Evolutionary conservation across 2,888 invertebrate genomes (phyloP).

Genomic region (Aphodius granarius): DNA sequence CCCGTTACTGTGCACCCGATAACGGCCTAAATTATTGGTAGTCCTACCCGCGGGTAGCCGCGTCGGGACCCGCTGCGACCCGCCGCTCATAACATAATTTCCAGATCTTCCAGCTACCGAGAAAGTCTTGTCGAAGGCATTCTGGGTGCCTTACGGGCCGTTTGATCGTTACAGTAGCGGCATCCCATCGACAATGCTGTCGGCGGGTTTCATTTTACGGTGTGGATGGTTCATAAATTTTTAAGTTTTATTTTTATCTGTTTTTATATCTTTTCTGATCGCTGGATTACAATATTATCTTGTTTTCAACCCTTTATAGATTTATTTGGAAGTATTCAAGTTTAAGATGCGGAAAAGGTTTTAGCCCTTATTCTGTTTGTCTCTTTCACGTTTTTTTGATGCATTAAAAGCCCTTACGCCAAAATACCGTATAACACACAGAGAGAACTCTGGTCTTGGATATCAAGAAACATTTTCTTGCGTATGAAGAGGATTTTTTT

Average conservation of each 20-base stretch:
- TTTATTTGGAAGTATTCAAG: too few relatives aligned
- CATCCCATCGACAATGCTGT: not conserved
- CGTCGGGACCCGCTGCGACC: not conserved
- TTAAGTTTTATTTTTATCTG: not conserved
- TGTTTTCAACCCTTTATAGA: too few relatives aligned
- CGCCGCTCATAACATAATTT: not conserved
- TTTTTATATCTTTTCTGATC: not conserved
- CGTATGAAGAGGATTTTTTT: too few relatives aligned
- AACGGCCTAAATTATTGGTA: conserved; percentile 26
- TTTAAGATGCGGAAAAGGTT: too few relatives aligned
- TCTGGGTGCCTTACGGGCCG: not conserved
- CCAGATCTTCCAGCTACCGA: not conserved
- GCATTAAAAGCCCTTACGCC: too few relatives aligned
- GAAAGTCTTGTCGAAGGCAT: not conserved
- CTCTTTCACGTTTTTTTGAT: too few relatives aligned
- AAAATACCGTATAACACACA: too few relatives aligned
- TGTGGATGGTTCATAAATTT: not conserved
- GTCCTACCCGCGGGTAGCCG: conserved; percentile 17
- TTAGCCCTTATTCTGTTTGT: too few relatives aligned
- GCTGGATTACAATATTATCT: not conserved
- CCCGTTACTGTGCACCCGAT: conserved; percentile 31
- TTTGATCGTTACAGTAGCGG: not conserved
- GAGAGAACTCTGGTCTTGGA: too few relatives aligned
- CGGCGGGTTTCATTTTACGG: not conserved
- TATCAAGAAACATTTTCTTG: too few relatives aligned